phyloP scores from a whole-genome alignment of 2,797 vertebrate species.

The Anabacerthia variegaticeps region DNA sequence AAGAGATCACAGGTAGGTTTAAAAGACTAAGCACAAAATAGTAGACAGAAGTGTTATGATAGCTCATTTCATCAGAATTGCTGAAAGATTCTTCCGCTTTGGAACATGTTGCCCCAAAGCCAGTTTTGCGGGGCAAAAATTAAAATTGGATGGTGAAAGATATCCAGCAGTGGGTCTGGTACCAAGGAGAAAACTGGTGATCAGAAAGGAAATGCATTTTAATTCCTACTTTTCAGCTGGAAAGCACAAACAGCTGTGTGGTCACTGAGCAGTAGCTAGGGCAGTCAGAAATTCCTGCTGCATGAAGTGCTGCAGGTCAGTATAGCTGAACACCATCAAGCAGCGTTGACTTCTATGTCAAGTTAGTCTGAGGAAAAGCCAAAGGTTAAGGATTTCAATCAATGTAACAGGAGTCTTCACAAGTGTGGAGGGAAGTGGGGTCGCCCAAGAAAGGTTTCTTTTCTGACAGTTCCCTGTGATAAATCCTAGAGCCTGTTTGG shows the following conservation, averaged over 20 bases:
- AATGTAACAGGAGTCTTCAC: not conserved
- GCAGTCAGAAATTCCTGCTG: not conserved
- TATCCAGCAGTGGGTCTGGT: not conserved
- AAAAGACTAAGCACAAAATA: not conserved
- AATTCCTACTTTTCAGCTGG: not conserved
- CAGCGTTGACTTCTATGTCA: accelerated
- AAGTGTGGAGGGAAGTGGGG: not conserved
- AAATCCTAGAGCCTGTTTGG: not conserved
- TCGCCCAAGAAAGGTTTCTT: not conserved
- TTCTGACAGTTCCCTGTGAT: not conserved
- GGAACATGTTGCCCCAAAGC: not conserved
- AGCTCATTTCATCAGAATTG: not conserved
- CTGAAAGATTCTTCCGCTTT: not conserved
- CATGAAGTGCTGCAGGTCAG: not conserved
- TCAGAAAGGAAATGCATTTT: not conserved
- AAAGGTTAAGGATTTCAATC: not conserved
- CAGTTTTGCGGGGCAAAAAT: not conserved
- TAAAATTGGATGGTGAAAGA: not conserved
- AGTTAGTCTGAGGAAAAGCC: not conserved
- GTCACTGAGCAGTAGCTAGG: not conserved
- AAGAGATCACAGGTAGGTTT: not conserved
- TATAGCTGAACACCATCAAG: accelerated
- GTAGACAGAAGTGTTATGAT: accelerated
- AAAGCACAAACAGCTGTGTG: not conserved
- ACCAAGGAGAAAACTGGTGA: not conserved